Percentiles rank a stretch among this genome's conserved stretches.
Conservation (phyloP, 2,888 invertebrate species). For the Portevinia maculata region DNA sequence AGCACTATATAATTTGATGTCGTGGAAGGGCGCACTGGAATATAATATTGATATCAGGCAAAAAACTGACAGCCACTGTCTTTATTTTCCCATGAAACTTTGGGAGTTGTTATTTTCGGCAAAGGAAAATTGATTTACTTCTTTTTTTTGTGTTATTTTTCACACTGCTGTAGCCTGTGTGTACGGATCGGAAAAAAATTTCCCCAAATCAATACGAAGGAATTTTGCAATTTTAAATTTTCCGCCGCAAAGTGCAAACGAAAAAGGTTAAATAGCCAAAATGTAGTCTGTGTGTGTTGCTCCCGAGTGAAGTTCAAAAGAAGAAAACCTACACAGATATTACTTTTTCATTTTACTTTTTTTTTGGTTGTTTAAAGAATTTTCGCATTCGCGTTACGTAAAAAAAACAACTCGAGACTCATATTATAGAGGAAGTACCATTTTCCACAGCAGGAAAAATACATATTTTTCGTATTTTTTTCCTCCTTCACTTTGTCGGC, state of each 20-base stretch:
- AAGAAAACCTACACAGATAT: slow-evolving; percentile 31
- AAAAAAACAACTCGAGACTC: slow-evolving; percentile 32
- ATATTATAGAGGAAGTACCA: slow-evolving; percentile 3
- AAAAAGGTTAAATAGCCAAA: slow-evolving; percentile 43
- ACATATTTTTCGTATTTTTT: slow-evolving; percentile 21
- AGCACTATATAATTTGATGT: neutral
- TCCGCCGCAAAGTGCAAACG: slow-evolving; percentile 58
- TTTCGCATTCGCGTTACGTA: slow-evolving; percentile 48
- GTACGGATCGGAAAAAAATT: slow-evolving; percentile 39
- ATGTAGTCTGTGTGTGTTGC: slow-evolving; percentile 64
- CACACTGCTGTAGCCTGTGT: slow-evolving; percentile 54
- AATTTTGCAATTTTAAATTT: slow-evolving; percentile 51
- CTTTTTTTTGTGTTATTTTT: slow-evolving; percentile 48
- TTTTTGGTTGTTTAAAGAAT: slow-evolving; percentile 22
- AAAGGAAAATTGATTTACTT: slow-evolving; percentile 71
- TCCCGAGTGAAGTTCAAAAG: slow-evolving; percentile 36
- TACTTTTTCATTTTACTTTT: slow-evolving; percentile 5
- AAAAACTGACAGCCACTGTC: slow-evolving; percentile 41
- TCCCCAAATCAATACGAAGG: slow-evolving; percentile 49
- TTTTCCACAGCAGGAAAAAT: slow-evolving; percentile 14
- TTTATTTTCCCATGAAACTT: slow-evolving; percentile 62
- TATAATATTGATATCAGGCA: slow-evolving; percentile 17
- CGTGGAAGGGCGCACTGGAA: slow-evolving; percentile 42
- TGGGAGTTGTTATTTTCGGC: slow-evolving; percentile 71
- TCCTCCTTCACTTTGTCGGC: slow-evolving; percentile 40